Evolutionary conservation across 2,888 invertebrate species (phyloP), one percentile per base, ranked within the genome.

Genomic region (Thysanoteuthis rhombus): DNA sequence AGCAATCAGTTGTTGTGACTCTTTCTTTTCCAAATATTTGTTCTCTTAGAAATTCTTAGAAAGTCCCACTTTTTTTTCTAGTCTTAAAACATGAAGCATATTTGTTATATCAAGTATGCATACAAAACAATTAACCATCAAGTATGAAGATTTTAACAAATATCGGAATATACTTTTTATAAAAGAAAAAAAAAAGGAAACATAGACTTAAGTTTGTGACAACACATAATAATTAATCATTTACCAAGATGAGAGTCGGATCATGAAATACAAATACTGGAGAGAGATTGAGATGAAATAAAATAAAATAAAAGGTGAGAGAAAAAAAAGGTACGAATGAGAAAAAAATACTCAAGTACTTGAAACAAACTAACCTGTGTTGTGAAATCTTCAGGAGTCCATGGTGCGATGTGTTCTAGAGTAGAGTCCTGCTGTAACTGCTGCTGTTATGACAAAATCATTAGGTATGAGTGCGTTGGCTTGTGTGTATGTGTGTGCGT

Each of bases 311-410:
- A 16, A n/a, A 75, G 75, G n/a, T 75, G 75, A 10, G 36, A n/a
- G n/a, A 36, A 75, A 36, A 75, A 4, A n/a, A 12, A 75, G 22
- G n/a, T n/a, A 75, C 5, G 19, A 36, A n/a, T 2, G n/a, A 2
- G 19, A 36, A 75, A 22, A n/a, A 22, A 52, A 52, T 25, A 52
- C 22, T 25, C 25, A 75, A 75, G 75, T 75, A 75, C 75, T 75
- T 75, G 12, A n/a, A 75, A 75, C 12, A n/a, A n/a, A 75, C 75
- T 75, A 75, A 75, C 75, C 75, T 75, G 75, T 75, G n/a, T 75
- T 75, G 75, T 75, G 75, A 75, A 75, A 75, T 75, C n/a, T 75
- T 75, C 75, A 75, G n/a, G 75, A 75, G 75, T 75, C 75, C 75
- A 75, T 75, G 16, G 75, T 75, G 75, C 12, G 36, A 75, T 75